These are phyloP conservation scores for Sitta carolinensis DNA, from an alignment of 2,797 vertebrate genomes.

Conservation along the genomic window DNA sequence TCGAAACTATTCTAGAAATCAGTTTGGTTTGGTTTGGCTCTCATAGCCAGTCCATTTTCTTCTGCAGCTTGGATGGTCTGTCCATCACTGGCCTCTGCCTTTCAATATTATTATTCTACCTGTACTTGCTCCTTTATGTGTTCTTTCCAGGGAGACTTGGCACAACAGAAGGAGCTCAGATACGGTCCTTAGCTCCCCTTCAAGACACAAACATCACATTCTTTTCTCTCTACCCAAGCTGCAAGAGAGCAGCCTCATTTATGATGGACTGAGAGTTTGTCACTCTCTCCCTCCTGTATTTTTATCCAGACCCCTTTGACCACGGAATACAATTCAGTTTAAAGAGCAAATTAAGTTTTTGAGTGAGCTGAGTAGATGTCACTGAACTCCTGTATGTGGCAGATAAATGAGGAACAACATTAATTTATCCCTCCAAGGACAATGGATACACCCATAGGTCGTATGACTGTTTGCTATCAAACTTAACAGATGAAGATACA, in stretches of 20 bases:
- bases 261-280: constrained; percentile 40
- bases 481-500: neutral
- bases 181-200: constrained; percentile 67
- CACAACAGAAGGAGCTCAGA: neutral
- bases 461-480: neutral
- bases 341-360: constrained; percentile 78
- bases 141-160: neutral
- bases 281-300: neutral
- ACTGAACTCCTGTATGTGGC: constrained; percentile 47
- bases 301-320: constrained; percentile 73
- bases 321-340: constrained; percentile 79
- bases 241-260: constrained; percentile 67
- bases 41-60: constrained; percentile 70
- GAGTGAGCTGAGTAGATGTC: constrained; percentile 70
- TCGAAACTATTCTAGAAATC: neutral
- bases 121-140: neutral
- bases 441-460: neutral
- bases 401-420: neutral
- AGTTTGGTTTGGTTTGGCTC: neutral
- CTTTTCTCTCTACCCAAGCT: constrained; percentile 72
- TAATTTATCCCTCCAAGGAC: constrained; percentile 54
- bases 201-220: constrained; percentile 72
- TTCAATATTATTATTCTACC: neutral
- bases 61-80: constrained; percentile 24
- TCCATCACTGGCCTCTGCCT: neutral